Conservation (phyloP, 1,140 invertebrate species). For the Drosophila mauritiana region DNA sequence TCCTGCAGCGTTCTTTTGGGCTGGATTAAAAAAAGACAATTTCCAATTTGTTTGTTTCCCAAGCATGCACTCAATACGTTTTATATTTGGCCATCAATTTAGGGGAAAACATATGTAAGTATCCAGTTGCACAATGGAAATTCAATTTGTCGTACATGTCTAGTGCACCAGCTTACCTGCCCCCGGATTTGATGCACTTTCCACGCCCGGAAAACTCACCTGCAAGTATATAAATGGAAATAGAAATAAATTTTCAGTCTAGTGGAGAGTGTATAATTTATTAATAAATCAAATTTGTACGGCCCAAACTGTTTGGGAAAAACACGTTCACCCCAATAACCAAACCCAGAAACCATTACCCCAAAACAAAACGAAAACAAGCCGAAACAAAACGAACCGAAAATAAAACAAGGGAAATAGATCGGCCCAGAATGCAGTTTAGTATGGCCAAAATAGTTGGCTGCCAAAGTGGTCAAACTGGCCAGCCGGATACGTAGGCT, state of each 20-base stretch:
- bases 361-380: conserved; percentile 2
- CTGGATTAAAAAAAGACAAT: conserved; percentile 4
- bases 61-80: conserved; percentile 32
- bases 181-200: not conserved
- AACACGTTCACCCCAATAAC: conserved; percentile 1
- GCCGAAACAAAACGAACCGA: not conserved
- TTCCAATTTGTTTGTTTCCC: conserved; percentile 22
- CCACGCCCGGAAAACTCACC: conserved; percentile 21
- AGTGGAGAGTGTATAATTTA: conserved; percentile 44
- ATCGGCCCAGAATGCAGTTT: conserved; percentile 32
- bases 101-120: conserved; percentile 32
- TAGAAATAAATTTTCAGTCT: conserved; percentile 37
- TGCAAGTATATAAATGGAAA: conserved; percentile 50
- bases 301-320: conserved; percentile 32
- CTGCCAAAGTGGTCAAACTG: conserved; percentile 37
- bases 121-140: conserved; percentile 11
- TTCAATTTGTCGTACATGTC: conserved; percentile 29
- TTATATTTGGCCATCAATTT: conserved; percentile 40
- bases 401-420: conserved; percentile 11
- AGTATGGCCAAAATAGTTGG: conserved; percentile 39
- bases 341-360: conserved; percentile 12
- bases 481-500: conserved; percentile 6
- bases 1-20: conserved; percentile 31
- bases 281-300: conserved; percentile 50
- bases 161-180: not conserved